phyloP scores from a whole-genome alignment of 2,113 vertebrate species.

The Turdus rufiventris region DNA sequence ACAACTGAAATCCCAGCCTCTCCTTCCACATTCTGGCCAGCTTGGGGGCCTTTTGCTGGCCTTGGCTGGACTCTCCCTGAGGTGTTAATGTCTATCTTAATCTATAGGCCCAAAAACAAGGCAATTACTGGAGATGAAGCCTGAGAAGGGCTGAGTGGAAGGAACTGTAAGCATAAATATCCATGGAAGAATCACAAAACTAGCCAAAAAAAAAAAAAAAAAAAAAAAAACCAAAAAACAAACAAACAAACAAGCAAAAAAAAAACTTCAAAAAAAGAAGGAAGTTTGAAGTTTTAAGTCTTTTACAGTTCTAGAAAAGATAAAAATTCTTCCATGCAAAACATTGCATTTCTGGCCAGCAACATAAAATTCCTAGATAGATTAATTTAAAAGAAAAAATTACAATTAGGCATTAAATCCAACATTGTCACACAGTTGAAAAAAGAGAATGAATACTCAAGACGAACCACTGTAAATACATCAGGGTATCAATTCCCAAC shows the following conservation, averaged over 20 bases:
- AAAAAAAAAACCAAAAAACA: no score
- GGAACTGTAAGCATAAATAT: not conserved
- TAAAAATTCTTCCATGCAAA: not conserved
- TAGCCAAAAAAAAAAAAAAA: not conserved
- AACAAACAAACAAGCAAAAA: no score
- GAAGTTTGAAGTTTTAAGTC: not conserved
- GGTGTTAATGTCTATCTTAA: not conserved
- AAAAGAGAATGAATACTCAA: not conserved
- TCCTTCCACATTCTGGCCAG: not conserved
- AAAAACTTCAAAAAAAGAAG: not conserved
- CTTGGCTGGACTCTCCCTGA: not conserved
- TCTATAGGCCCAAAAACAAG: not conserved
- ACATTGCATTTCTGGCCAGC: not conserved
- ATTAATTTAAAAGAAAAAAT: no score
- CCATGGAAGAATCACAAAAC: not conserved
- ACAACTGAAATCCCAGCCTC: not conserved
- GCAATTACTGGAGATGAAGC: not conserved
- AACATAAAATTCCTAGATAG: not conserved
- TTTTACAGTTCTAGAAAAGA: not conserved
- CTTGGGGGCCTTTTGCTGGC: not conserved
- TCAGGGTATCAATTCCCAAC: not conserved
- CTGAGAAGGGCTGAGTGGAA: not conserved
- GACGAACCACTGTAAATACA: not conserved
- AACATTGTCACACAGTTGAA: accelerated
- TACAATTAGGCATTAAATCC: not conserved